phyloP scores from a whole-genome alignment of 2,888 invertebrate species.

The Ptilodon capucinus region DNA sequence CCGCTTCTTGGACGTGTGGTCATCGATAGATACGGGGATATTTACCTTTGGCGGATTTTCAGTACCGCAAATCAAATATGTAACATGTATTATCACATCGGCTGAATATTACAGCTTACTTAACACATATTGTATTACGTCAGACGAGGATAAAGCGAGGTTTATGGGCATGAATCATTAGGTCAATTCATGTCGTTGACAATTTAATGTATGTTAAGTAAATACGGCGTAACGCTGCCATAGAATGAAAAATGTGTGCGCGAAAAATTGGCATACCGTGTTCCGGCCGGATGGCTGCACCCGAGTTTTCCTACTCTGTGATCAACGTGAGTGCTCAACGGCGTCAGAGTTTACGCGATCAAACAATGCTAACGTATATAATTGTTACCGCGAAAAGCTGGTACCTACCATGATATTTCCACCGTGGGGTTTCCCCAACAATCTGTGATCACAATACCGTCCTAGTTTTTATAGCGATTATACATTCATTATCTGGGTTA shows the following conservation, averaged over 20 bases:
- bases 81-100: constrained; percentile 42
- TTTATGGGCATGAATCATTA: constrained; percentile 78
- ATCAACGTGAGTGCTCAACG: constrained; percentile 47
- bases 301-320: constrained; percentile 50
- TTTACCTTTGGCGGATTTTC: constrained; percentile 28
- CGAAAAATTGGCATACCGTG: constrained; percentile 40
- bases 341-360: constrained; percentile 51
- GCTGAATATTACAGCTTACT: constrained; percentile 42
- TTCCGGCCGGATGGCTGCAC: constrained; percentile 23
- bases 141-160: constrained; percentile 70
- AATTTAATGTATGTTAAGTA: constrained; percentile 70
- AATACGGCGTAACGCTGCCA: constrained; percentile 46
- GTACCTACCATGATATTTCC: constrained; percentile 46
- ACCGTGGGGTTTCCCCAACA: constrained; percentile 62
- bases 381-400: constrained; percentile 63
- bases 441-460: constrained; percentile 29
- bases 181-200: constrained; percentile 76
- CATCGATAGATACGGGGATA: constrained; percentile 13
- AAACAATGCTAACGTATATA: constrained; percentile 63
- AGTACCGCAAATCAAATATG: constrained; percentile 32
- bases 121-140: constrained; percentile 63
- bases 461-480: background rate
- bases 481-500: background rate
- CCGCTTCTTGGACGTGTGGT: constrained; percentile 1
- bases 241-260: constrained; percentile 41